phyloP scores from a whole-genome alignment of 2,888 invertebrate genomes.

The Artemia sinica region DNA sequence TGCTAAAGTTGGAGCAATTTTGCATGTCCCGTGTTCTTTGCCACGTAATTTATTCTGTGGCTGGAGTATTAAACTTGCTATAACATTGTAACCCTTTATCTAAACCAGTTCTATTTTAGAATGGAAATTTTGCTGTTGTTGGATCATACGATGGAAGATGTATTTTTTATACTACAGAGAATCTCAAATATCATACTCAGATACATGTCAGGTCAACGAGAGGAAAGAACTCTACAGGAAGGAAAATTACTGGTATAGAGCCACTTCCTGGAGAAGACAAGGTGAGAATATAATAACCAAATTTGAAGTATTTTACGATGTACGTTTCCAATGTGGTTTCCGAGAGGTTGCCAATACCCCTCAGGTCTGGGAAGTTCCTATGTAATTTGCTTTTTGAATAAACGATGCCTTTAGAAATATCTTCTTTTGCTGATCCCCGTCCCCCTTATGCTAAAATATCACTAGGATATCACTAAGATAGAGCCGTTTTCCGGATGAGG shows the following conservation, averaged over 20 bases:
- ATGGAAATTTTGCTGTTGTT: conserved; percentile 93
- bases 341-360: not conserved
- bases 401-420: not conserved
- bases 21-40: no score
- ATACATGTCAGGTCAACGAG: conserved; percentile 87
- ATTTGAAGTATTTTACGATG: not conserved
- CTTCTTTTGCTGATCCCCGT: conserved; percentile 15
- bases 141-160: conserved; percentile 96
- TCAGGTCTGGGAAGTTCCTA: not conserved
- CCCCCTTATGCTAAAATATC: not conserved
- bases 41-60: no score
- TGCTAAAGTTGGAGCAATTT: no score
- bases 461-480: no score
- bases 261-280: conserved; percentile 90
- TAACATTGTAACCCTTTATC: no score
- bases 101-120: conserved; percentile 38
- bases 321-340: not conserved
- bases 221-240: conserved; percentile 83
- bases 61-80: no score
- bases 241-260: conserved; percentile 93
- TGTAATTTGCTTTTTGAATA: not conserved
- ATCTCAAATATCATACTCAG: conserved; percentile 92
- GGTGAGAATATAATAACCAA: conserved; percentile 27
- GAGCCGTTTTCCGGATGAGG: no score
- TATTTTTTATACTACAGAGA: conserved; percentile 95